These are phyloP conservation scores for Gephyroberyx darwinii DNA, from an alignment of 2,797 vertebrate species.

Conservation along the genomic window DNA sequence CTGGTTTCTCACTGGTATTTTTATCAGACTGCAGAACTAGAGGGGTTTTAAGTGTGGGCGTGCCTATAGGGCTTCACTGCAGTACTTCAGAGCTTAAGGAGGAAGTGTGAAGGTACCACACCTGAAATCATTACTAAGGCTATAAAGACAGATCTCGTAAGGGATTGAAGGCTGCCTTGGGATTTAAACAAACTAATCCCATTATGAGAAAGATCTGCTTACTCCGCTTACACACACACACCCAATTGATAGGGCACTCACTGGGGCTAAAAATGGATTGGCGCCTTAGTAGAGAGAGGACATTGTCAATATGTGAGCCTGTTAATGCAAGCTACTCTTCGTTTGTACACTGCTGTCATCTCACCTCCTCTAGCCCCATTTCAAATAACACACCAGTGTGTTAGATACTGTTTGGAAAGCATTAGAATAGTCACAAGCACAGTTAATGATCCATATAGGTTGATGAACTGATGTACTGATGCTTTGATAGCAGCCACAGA, in stretches of 20 bases:
- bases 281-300: conserved; percentile 7
- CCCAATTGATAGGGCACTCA: conserved; percentile 4
- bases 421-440: neutral
- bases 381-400: neutral
- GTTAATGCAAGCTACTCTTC: conserved; percentile 39
- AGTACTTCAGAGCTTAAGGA: conserved; percentile 41
- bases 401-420: neutral
- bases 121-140: conserved; percentile 61
- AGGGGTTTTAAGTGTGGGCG: conserved; percentile 41
- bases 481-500: neutral
- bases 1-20: conserved; percentile 51
- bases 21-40: conserved; percentile 46
- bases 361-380: neutral
- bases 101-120: conserved; percentile 44
- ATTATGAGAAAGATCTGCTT: conserved; percentile 50
- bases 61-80: conserved; percentile 54
- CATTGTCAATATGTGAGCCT: conserved; percentile 46
- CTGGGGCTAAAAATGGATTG: conserved; percentile 38
- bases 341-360: neutral
- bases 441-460: neutral
- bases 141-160: conserved; percentile 44
- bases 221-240: conserved; percentile 7
- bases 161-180: conserved; percentile 36
- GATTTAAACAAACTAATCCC: conserved; percentile 65
- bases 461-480: neutral